Percentiles rank a stretch among this genome's conserved stretches.
Conservation (phyloP, 1,140 invertebrate genomes). For the Nasonia longicornis region DNA sequence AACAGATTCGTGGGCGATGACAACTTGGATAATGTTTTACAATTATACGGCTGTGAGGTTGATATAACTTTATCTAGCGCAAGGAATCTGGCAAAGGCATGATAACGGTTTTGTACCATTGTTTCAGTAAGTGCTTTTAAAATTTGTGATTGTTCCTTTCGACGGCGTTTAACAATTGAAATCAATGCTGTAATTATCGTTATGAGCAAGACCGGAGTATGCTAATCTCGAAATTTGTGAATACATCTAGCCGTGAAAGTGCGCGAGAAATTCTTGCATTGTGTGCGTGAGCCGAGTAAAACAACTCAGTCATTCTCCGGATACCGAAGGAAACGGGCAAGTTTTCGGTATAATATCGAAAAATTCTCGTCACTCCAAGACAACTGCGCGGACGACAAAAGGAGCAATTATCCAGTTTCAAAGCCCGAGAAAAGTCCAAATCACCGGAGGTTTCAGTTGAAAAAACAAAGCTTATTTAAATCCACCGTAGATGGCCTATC, state of each 20-base stretch:
- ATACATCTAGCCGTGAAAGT: no score
- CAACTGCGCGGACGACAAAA: no score
- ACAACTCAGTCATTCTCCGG: constrained; percentile 4
- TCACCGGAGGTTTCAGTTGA: neutral
- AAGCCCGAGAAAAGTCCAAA: neutral
- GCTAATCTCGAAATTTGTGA: no score
- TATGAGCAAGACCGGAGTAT: neutral
- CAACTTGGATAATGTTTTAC: neutral
- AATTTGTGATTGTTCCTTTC: neutral
- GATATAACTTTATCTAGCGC: no score
- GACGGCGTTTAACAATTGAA: constrained; percentile 5
- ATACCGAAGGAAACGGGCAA: no score
- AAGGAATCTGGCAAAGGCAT: no score
- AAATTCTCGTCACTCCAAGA: no score
- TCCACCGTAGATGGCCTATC: no score
- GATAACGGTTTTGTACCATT: neutral
- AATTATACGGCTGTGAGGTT: no score
- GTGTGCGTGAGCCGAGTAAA: constrained; percentile 10
- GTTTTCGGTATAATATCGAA: no score
- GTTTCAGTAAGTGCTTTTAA: neutral
- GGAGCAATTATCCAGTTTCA: no score
- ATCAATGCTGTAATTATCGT: constrained; percentile 16
- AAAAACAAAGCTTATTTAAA: neutral
- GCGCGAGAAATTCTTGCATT: neutral
- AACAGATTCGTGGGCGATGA: neutral